Evolutionary conservation across 92 coral and sea anemone species (phyloP), one percentile per base, ranked within the genome.

Genomic region (Zoanthus sansibaricus): DNA sequence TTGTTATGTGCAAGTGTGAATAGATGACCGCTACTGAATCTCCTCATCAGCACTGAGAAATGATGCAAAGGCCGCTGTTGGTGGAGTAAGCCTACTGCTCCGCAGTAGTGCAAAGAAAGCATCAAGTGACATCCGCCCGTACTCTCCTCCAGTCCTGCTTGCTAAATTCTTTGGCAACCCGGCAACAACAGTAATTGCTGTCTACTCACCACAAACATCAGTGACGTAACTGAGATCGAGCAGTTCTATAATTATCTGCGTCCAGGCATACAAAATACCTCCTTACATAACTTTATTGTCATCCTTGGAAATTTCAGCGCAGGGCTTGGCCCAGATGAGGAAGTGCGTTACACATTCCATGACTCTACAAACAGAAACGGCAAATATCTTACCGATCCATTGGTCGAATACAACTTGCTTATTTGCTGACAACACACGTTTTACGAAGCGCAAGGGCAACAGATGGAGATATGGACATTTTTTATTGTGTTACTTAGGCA

Each of bases 241-340:
- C 31, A 18, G 72, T 67, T 67, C 12, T 67, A 67, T 37, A 71
- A 71, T 13, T 1, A 71, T 37, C n/a, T 71, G 75, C 46, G 75
- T 31, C n/a, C 75, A 31, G 75, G 48, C 75, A 71, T 71, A 32
- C 75, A 13, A 32, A 7, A 42, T 31, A 71, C 75, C 49, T 49
- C 48, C 46, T 32, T 42, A 32, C 75, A 71, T 42, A 71, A 71
- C 48, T 71, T 42, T 25, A 25, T 71, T 71, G 18, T 42, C 48
- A 32, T 71, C 75, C 75, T 31, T 71, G 75, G 75, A 71, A 49
- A 71, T 42, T 71, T 71, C 49, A 71, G 33, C 49, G 75, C 75
- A 0, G 33, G 75, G 18, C 48, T 71, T 33, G 49, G 48, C 1
- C 75, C 75, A 71, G 75, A 71, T 66, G 71, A 66, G 49, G 75